These are phyloP conservation scores for Macquaria ambigua DNA, from an alignment of 2,113 vertebrate species.

Conservation along the genomic window DNA sequence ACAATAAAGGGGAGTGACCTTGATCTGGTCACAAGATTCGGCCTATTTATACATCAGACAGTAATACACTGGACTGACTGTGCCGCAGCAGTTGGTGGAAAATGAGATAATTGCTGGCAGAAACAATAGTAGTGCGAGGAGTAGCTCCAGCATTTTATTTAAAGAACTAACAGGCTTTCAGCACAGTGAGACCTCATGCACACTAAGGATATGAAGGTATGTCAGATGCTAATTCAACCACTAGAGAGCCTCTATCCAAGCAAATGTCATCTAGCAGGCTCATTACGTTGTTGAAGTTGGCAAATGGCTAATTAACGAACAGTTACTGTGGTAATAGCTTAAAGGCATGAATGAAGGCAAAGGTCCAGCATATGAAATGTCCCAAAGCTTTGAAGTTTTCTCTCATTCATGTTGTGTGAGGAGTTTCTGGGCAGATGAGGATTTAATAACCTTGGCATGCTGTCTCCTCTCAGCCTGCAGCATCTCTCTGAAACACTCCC, in stretches of 20 bases:
- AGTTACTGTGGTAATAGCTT: conserved; percentile 64
- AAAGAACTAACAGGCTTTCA: conserved; percentile 38
- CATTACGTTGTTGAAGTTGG: conserved; percentile 62
- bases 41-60: conserved; percentile 51
- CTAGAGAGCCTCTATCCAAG: conserved; percentile 45
- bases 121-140: conserved; percentile 37
- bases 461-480: conserved; percentile 35
- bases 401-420: conserved; percentile 53
- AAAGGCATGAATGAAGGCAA: conserved; percentile 41
- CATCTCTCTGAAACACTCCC: conserved; percentile 2
- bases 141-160: conserved; percentile 48
- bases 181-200: conserved; percentile 38
- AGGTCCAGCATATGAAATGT: conserved; percentile 61
- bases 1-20: conserved; percentile 52
- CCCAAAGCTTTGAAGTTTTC: conserved; percentile 64
- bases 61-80: conserved; percentile 34
- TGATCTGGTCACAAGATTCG: conserved; percentile 43
- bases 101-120: conserved; percentile 61
- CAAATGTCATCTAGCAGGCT: conserved; percentile 62
- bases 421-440: conserved; percentile 60
- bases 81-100: conserved; percentile 45
- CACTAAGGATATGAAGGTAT: conserved; percentile 44
- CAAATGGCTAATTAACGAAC: conserved; percentile 73
- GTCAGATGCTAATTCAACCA: conserved; percentile 66
- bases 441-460: conserved; percentile 59